Evolutionary conservation across 2,797 vertebrate species (phyloP).

Genomic region (Bradypus variegatus): DNA sequence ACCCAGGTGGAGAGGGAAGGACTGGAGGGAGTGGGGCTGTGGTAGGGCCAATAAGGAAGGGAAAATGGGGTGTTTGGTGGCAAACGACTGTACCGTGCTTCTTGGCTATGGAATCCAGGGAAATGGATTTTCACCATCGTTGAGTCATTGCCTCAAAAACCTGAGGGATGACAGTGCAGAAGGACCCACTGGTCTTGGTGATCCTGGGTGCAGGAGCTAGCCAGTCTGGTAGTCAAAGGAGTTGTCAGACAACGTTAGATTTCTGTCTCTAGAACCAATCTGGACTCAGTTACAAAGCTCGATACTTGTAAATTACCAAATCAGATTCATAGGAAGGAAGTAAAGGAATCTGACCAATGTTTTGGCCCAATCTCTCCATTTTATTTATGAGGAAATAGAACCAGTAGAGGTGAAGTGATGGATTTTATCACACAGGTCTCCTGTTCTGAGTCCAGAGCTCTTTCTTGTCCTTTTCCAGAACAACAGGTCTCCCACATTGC

Average conservation of each 20-base stretch:
- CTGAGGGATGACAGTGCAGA: neutral
- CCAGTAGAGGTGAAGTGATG: neutral
- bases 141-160: neutral
- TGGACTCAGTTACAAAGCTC: neutral
- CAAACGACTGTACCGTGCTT: neutral
- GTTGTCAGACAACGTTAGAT: neutral
- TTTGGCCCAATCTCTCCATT: neutral
- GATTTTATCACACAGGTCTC: neutral
- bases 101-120: neutral
- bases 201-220: neutral
- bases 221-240: neutral
- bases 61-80: neutral
- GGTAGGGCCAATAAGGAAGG: neutral
- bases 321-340: neutral
- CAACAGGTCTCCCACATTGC: neutral
- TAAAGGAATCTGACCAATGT: neutral
- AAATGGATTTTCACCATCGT: neutral
- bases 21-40: fast-evolving
- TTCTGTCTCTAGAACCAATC: neutral
- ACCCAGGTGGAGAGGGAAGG: neutral
- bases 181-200: neutral
- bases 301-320: neutral
- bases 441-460: neutral
- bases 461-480: neutral
- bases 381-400: neutral